These are phyloP conservation scores for Eupithecia insigniata DNA, from an alignment of 2,888 invertebrate species.

Conservation along the genomic window DNA sequence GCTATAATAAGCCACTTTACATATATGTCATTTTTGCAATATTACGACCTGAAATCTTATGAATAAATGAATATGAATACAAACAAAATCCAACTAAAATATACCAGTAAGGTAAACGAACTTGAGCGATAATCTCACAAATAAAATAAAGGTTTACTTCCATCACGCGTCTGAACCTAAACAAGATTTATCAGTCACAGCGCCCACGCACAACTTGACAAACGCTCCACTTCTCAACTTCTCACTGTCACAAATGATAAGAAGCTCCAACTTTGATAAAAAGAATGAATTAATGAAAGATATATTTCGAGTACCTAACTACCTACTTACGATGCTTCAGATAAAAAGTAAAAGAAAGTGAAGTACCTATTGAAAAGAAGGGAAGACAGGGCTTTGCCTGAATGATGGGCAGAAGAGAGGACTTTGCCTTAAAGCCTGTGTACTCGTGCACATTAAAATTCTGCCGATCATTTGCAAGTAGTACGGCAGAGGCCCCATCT, in stretches of 20 bases:
- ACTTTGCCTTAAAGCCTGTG: neutral
- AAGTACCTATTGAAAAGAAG: neutral
- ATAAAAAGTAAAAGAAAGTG: neutral
- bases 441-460: neutral
- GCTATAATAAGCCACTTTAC: neutral
- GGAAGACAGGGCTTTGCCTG: too few species aligned
- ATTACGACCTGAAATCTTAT: neutral
- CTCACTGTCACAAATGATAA: neutral
- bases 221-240: neutral
- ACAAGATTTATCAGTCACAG: neutral
- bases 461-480: neutral
- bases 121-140: neutral
- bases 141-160: neutral
- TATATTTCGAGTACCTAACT: neutral
- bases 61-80: too few species aligned
- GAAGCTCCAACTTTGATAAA: neutral
- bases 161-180: neutral
- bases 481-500: too few species aligned
- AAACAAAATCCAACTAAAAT: neutral
- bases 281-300: neutral
- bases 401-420: too few species aligned
- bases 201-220: neutral
- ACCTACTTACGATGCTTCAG: neutral
- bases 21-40: neutral
- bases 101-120: neutral